Base-by-base conservation (phyloP, 2,888 invertebrate genomes). In the Podotricha telesiphe region DNA sequence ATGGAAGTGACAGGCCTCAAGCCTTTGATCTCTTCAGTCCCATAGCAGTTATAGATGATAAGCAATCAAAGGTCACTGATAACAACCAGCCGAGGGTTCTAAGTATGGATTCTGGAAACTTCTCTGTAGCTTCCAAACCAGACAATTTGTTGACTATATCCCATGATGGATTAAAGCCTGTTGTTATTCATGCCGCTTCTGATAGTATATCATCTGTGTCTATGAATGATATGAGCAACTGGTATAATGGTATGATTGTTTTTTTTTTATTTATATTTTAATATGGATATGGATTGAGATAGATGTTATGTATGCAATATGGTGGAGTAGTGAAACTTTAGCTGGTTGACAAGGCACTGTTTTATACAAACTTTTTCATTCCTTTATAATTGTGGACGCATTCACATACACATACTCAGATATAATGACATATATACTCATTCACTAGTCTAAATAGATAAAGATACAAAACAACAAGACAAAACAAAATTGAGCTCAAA, bases 221-320 rank as follows among this genome's bases (percentile, higher is more conserved):
- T 17, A 93, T 94, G 83, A 93, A 93, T 75, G 95, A 95, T 84
- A 93, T 95, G 55, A 95, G 95, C 78, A 94, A 94, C 71, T 95
- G 95, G 95, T 94, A 95, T 81, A 94, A 95, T 92, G 93, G 90
- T 88, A 64, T 84, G 86, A 68, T 20, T 67, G 34, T 40, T 8
- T 55, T 13, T 34, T 45, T 19, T 50, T n/a, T 53, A 20, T 45
- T 61, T 47, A 1, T 28, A 5, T 47, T 47, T 47, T 28, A 4
- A 28, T 28, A 28, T 2, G 3, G 28, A 4, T 28, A 4, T 28
- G 6, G 28, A 28, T 2, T 28, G 28, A 4, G 28, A 28, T 2
- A 28, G 28, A 28, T 28, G 28, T 28, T 28, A 6, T n/a, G n/a
- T n/a, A n/a, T n/a, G n/a, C n/a, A n/a, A n/a, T n/a, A n/a, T n/a